Conservation (phyloP, 2,113 vertebrate species). For the Siniperca chuatsi region DNA sequence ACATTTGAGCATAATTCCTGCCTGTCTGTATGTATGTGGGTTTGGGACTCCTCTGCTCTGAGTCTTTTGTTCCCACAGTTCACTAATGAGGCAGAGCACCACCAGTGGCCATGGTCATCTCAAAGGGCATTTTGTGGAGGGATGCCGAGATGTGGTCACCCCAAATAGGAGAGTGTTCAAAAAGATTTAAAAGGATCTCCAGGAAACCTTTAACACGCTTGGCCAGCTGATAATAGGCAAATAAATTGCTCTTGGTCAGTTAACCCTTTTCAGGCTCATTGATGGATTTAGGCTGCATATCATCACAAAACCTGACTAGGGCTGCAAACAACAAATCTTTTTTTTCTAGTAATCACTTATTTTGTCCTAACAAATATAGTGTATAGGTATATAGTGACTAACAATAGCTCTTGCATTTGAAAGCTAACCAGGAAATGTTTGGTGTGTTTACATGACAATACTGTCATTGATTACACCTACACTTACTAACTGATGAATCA, state of each 20-base stretch:
- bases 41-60: conserved; percentile 37
- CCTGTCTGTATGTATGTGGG: conserved; percentile 62
- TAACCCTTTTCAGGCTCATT: conserved; percentile 7
- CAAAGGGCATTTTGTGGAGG: conserved; percentile 23
- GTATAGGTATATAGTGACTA: too few species aligned
- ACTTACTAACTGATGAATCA: too few species aligned
- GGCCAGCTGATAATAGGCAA: conserved; percentile 3
- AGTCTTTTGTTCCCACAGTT: conserved; percentile 57
- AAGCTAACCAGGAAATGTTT: not conserved
- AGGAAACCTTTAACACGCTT: conserved; percentile 32
- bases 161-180: conserved; percentile 9
- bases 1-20: conserved; percentile 70
- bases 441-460: not conserved
- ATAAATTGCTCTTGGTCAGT: conserved; percentile 22
- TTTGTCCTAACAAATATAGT: not conserved
- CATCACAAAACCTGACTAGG: not conserved
- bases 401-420: not conserved
- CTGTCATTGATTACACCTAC: not conserved
- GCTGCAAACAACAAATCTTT: not conserved
- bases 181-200: conserved; percentile 15
- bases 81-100: conserved; percentile 56
- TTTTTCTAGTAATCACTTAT: not conserved
- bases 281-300: conserved; percentile 16
- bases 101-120: conserved; percentile 14
- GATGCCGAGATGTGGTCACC: conserved; percentile 5